phyloP scores from a whole-genome alignment of 2,797 vertebrate genomes.

The Scomberomorus guttatus region DNA sequence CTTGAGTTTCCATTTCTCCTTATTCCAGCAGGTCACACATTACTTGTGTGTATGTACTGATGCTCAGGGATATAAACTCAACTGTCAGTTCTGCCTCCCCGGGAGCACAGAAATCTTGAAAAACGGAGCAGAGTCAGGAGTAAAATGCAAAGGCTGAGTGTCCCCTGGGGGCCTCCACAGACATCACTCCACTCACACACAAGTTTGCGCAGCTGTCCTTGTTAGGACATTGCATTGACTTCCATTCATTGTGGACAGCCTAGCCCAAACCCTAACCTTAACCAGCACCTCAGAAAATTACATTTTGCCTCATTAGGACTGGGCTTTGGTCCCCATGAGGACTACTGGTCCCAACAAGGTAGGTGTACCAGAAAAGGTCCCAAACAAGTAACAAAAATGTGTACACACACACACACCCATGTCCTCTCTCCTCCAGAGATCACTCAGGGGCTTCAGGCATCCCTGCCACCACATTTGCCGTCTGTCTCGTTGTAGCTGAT shows the following conservation, averaged over 20 bases:
- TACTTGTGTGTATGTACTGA: conserved; percentile 9
- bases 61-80: neutral
- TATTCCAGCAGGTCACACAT: conserved; percentile 29
- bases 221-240: too few species aligned
- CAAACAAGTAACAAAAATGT: too few species aligned
- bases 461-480: neutral
- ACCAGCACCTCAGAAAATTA: too few species aligned
- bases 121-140: conserved; percentile 5
- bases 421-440: conserved; percentile 3
- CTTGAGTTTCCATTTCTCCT: conserved; percentile 12
- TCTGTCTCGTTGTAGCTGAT: conserved; percentile 20
- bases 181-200: neutral
- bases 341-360: too few species aligned
- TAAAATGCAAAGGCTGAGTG: conserved; percentile 6
- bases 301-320: too few species aligned
- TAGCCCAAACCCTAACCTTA: too few species aligned
- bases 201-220: too few species aligned
- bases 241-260: too few species aligned
- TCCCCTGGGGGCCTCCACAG: conserved; percentile 36
- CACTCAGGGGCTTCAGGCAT: conserved; percentile 16
- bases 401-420: neutral
- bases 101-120: neutral
- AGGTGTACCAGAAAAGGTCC: too few species aligned
- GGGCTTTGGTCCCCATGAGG: too few species aligned
- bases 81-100: neutral